These are phyloP conservation scores for Pseudomugil tenellus DNA, from an alignment of 2,797 vertebrate species.

Conservation along the genomic window DNA sequence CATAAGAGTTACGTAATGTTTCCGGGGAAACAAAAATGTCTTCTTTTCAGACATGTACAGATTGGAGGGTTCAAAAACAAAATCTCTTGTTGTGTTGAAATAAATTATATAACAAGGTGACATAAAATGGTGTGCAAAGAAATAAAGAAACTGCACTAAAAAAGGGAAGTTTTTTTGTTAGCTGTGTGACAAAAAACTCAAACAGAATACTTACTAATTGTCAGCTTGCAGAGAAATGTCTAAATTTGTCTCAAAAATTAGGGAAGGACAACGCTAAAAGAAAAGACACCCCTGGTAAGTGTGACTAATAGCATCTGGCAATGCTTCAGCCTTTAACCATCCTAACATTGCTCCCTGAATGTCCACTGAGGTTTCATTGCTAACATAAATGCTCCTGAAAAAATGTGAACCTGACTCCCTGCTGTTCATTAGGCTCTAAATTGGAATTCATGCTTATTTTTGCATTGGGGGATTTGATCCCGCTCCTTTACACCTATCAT, in stretches of 20 bases:
- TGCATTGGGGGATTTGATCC: slow-evolving; percentile 73
- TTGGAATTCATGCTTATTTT: slow-evolving; percentile 78
- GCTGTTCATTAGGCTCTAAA: slow-evolving; percentile 73
- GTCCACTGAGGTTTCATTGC: slow-evolving; percentile 63
- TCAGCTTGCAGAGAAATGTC: slow-evolving; percentile 62
- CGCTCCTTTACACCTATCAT: slow-evolving; percentile 78
- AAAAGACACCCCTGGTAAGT: slow-evolving; percentile 59
- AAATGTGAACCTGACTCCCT: slow-evolving; percentile 74
- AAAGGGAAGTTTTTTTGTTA: slow-evolving; percentile 61
- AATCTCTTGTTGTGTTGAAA: slow-evolving; percentile 54
- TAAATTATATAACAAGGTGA: slow-evolving; percentile 74
- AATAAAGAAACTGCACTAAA: slow-evolving; percentile 13
- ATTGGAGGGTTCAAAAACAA: slow-evolving; percentile 64
- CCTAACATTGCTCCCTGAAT: slow-evolving; percentile 61
- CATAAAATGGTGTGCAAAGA: slow-evolving; percentile 45
- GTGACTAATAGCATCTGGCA: slow-evolving; percentile 73
- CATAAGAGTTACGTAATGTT: slow-evolving; percentile 82
- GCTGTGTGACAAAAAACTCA: slow-evolving; percentile 47
- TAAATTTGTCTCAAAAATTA: slow-evolving; percentile 60
- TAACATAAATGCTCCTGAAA: slow-evolving; percentile 73
- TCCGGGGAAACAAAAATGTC: slow-evolving; percentile 56
- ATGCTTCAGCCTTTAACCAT: slow-evolving; percentile 65
- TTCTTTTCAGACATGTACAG: slow-evolving; percentile 63
- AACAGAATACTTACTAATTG: slow-evolving; percentile 72
- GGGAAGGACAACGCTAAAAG: slow-evolving; percentile 60